Evolutionary conservation across 1,140 invertebrate genomes (phyloP).

Genomic region (Euwallacea fornicatus): DNA sequence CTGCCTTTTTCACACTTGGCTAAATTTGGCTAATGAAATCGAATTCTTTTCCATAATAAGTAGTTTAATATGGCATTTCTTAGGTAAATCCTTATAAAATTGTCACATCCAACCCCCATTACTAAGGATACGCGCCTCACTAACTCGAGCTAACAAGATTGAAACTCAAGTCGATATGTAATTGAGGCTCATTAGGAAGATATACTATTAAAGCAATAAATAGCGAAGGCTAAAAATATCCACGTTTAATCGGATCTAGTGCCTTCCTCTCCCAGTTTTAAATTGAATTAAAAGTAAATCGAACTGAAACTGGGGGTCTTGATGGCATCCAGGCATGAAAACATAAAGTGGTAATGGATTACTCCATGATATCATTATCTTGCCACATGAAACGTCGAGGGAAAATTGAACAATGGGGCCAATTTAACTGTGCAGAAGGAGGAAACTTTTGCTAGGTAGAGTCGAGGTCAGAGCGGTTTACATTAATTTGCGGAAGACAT

Average conservation of each 20-base stretch:
- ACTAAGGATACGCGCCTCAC: too few species aligned
- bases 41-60: slow-evolving; percentile 11
- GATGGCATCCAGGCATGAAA: slow-evolving; percentile 14
- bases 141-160: neutral
- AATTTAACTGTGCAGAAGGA: slow-evolving; percentile 6
- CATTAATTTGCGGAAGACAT: slow-evolving; percentile 24
- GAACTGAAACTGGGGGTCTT: slow-evolving; percentile 10
- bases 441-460: slow-evolving; percentile 14
- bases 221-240: neutral
- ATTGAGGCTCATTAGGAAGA: neutral
- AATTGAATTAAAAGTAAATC: slow-evolving; percentile 24
- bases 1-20: too few species aligned
- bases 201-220: neutral
- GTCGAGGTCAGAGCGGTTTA: slow-evolving; percentile 13
- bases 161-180: neutral
- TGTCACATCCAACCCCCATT: neutral
- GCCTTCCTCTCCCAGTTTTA: slow-evolving; percentile 17
- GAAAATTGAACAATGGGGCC: slow-evolving; percentile 3
- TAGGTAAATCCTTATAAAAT: neutral
- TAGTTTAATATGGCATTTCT: slow-evolving; percentile 10
- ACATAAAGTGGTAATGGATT: slow-evolving; percentile 22
- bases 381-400: neutral
- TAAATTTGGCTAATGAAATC: slow-evolving; percentile 8
- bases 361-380: slow-evolving; percentile 13
- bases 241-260: slow-evolving; percentile 12